Conservation (phyloP, 2,888 invertebrate species). For the Morpho deidamia region DNA sequence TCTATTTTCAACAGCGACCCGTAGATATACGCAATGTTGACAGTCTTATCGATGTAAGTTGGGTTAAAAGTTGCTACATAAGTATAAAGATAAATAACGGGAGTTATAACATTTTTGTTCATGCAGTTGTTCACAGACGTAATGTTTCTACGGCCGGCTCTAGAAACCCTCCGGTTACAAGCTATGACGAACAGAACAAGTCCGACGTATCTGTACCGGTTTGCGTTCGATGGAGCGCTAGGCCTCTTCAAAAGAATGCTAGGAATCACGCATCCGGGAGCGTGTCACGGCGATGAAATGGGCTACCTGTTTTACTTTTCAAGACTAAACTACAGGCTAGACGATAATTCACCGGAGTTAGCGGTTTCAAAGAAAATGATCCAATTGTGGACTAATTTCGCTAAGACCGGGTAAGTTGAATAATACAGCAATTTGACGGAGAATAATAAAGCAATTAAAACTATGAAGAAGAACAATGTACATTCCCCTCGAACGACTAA, state of each 20-base stretch:
- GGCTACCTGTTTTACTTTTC: slow-evolving; percentile 82
- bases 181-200: slow-evolving; percentile 57
- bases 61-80: background rate
- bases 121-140: slow-evolving; percentile 79
- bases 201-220: slow-evolving; percentile 79
- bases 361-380: slow-evolving; percentile 79
- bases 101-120: background rate
- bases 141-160: slow-evolving; percentile 79
- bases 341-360: slow-evolving; percentile 77
- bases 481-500: no score
- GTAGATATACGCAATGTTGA: slow-evolving; percentile 75
- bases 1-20: slow-evolving; percentile 77
- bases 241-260: slow-evolving; percentile 81
- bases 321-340: slow-evolving; percentile 78
- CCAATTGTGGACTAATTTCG: slow-evolving; percentile 82
- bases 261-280: slow-evolving; percentile 78
- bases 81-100: background rate
- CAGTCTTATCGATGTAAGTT: slow-evolving; percentile 75
- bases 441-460: no score
- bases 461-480: no score
- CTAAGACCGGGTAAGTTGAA: slow-evolving; percentile 77
- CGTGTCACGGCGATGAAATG: slow-evolving; percentile 82
- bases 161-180: slow-evolving; percentile 71
- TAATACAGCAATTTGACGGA: background rate
- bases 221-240: slow-evolving; percentile 80